These are phyloP conservation scores for Pheosia tremula DNA, from an alignment of 2,888 invertebrate species.

Conservation along the genomic window DNA sequence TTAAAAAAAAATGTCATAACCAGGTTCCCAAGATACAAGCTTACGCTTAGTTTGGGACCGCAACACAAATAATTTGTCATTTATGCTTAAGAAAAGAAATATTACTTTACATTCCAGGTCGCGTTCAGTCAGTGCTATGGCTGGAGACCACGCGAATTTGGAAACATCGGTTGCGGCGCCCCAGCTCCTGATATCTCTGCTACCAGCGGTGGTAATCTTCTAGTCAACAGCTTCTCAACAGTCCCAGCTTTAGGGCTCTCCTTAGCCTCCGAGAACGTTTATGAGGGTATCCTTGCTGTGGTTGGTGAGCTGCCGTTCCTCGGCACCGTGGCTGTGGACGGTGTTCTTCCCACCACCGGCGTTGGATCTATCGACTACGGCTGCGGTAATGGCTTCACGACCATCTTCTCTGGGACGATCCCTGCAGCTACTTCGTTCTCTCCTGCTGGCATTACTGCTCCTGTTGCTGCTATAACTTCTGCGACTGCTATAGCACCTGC, in stretches of 20 bases:
- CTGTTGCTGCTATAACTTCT: no score
- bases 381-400: slow-evolving; percentile 39
- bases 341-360: slow-evolving; percentile 44
- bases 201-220: slow-evolving; percentile 25
- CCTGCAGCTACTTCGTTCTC: neutral
- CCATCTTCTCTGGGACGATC: slow-evolving; percentile 20
- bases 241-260: slow-evolving; percentile 12
- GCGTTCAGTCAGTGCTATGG: slow-evolving; percentile 2
- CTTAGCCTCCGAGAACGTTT: slow-evolving; percentile 16
- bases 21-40: no score
- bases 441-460: no score
- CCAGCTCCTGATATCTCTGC: slow-evolving; percentile 4
- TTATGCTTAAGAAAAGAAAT: no score
- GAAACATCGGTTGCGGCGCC: slow-evolving; percentile 2
- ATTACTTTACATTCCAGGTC: slow-evolving; percentile 3
- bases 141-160: neutral
- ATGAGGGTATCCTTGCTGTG: slow-evolving; percentile 29
- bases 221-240: slow-evolving; percentile 17
- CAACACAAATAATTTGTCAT: no score
- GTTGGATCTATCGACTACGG: slow-evolving; percentile 37
- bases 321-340: slow-evolving; percentile 44
- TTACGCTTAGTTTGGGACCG: no score
- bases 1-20: no score
- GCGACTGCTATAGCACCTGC: no score
- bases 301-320: slow-evolving; percentile 35